Conservation (phyloP, 2,797 vertebrate species). For the Neopelma chrysocephalum region DNA sequence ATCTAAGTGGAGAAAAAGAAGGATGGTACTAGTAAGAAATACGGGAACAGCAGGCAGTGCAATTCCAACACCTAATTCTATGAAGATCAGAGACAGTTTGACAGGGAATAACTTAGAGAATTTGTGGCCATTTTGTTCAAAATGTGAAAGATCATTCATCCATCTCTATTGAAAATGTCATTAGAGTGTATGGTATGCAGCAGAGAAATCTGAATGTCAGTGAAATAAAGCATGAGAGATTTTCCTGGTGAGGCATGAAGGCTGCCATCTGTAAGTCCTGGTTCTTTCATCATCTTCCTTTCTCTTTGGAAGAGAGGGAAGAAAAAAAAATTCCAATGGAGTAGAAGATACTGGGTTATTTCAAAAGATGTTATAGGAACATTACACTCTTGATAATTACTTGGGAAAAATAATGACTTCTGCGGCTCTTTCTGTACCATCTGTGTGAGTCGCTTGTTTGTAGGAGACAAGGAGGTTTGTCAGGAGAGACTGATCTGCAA, state of each 20-base stretch:
- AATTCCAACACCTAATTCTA: background rate
- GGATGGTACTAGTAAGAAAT: background rate
- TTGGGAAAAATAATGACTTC: background rate
- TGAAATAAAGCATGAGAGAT: conserved; percentile 1
- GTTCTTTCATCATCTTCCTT: background rate
- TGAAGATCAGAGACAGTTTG: background rate
- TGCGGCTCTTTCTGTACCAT: background rate
- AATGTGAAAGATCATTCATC: background rate
- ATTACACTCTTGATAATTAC: background rate
- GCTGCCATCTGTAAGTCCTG: background rate
- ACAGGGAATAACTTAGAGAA: background rate
- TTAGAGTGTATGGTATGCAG: background rate
- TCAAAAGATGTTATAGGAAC: background rate
- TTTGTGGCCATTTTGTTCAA: background rate
- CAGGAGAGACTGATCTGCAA: background rate
- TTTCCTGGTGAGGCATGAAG: background rate
- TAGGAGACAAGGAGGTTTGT: background rate
- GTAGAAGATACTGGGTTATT: background rate
- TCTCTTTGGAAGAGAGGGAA: background rate
- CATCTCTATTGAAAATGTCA: background rate
- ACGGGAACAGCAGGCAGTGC: background rate
- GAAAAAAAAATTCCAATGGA: background rate
- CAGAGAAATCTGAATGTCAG: background rate
- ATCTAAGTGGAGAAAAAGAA: background rate
- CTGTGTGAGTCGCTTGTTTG: background rate